phyloP scores from a whole-genome alignment of 2,797 vertebrate genomes.

The Glossophaga mutica region DNA sequence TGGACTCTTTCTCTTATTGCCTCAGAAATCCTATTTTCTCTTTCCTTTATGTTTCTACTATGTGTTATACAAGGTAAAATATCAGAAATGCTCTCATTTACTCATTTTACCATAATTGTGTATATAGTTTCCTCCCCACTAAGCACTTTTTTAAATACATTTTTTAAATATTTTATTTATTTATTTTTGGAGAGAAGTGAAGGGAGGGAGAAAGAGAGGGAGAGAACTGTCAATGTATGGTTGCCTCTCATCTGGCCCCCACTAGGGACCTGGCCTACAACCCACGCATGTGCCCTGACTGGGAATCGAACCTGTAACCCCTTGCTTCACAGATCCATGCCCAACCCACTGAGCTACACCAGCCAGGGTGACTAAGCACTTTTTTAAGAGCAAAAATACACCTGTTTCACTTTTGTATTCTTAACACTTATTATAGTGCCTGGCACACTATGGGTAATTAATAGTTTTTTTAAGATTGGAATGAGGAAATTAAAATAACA shows the following conservation, averaged over 20 bases:
- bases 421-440: background rate
- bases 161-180: too few relatives aligned
- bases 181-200: too few relatives aligned
- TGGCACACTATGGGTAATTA: background rate
- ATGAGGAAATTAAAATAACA: conserved; percentile 50
- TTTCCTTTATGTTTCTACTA: conserved; percentile 26
- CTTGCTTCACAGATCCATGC: too few relatives aligned
- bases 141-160: too few relatives aligned
- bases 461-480: background rate
- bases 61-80: conserved; percentile 1
- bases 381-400: conserved; percentile 9
- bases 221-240: too few relatives aligned
- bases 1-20: conserved; percentile 12
- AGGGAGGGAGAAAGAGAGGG: too few relatives aligned
- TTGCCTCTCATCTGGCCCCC: too few relatives aligned
- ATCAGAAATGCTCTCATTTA: conserved; percentile 51
- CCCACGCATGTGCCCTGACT: too few relatives aligned
- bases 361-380: background rate
- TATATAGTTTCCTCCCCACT: background rate
- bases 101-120: conserved; percentile 2
- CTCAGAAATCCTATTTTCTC: conserved; percentile 35
- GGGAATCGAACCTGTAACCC: too few relatives aligned
- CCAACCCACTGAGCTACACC: too few relatives aligned
- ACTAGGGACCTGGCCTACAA: too few relatives aligned
- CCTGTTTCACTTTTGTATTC: conserved; percentile 6